Percentiles rank a stretch among this genome's conserved stretches.
Conservation (phyloP, 1,140 invertebrate genomes). For the Drosophila pectinifera region DNA sequence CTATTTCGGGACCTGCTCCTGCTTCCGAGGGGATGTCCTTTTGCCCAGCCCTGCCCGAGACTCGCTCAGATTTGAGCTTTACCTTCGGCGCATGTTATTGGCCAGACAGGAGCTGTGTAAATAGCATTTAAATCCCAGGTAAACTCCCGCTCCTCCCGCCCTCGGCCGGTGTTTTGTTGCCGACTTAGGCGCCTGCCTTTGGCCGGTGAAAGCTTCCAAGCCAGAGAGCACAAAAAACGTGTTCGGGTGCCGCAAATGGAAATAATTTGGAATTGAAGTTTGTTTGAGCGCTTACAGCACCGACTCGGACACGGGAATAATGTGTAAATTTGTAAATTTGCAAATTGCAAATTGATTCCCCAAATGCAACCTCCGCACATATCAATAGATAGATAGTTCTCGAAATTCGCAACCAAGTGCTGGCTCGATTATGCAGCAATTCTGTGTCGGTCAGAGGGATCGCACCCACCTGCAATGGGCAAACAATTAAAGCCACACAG, state of each 20-base stretch:
- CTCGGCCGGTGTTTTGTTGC: constrained; percentile 12
- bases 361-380: not conserved
- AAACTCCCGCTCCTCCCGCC: constrained; percentile 24
- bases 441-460: not conserved
- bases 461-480: constrained; percentile 10
- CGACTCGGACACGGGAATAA: not conserved
- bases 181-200: constrained; percentile 4
- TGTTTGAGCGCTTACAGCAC: constrained; percentile 5
- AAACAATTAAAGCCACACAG: constrained; percentile 66
- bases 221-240: constrained; percentile 3
- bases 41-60: constrained; percentile 5
- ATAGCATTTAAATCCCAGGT: constrained; percentile 77
- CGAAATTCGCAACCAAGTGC: constrained; percentile 5
- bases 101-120: constrained; percentile 73
- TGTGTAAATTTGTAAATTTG: constrained; percentile 28
- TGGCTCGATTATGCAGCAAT: constrained; percentile 46
- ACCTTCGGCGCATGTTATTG: constrained; percentile 59
- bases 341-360: no score
- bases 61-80: constrained; percentile 44
- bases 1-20: constrained; percentile 58
- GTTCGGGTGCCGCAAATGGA: constrained; percentile 19
- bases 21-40: constrained; percentile 4
- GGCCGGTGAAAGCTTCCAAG: constrained; percentile 7
- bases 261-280: constrained; percentile 13
- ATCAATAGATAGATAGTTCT: constrained; percentile 5